Evolutionary conservation across 2,113 vertebrate species (phyloP).

Genomic region (Myrmecobius fasciatus): DNA sequence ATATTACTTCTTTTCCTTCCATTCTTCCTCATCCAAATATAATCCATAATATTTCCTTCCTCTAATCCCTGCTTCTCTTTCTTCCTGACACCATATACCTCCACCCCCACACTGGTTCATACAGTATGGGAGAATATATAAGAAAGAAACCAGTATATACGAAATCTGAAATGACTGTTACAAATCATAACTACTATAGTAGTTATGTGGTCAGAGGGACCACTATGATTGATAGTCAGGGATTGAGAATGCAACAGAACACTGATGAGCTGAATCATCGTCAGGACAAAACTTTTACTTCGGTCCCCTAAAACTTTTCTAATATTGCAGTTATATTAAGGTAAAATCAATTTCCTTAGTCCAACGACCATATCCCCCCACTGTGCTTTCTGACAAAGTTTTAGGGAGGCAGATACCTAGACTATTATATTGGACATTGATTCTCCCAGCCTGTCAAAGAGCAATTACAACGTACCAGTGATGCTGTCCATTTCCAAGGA

Average conservation of each 20-base stretch:
- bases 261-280: neutral
- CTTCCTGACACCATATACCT: neutral
- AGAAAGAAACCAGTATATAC: neutral
- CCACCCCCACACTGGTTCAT: neutral
- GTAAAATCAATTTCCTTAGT: neutral
- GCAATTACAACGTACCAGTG: fast-evolving
- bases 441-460: neutral
- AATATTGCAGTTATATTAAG: neutral
- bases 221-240: neutral
- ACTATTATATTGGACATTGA: fast-evolving
- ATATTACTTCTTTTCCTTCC: neutral
- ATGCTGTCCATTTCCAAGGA: neutral
- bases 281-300: neutral
- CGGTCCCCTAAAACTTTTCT: neutral
- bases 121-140: neutral
- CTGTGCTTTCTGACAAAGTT: neutral
- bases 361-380: neutral
- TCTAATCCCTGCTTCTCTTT: neutral
- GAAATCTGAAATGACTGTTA: neutral
- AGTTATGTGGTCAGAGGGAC: neutral
- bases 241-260: neutral
- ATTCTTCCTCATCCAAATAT: neutral
- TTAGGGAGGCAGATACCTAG: neutral
- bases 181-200: neutral
- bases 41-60: neutral